Conservation (phyloP, 2,113 vertebrate genomes). For the Chiloscyllium plagiosum region DNA sequence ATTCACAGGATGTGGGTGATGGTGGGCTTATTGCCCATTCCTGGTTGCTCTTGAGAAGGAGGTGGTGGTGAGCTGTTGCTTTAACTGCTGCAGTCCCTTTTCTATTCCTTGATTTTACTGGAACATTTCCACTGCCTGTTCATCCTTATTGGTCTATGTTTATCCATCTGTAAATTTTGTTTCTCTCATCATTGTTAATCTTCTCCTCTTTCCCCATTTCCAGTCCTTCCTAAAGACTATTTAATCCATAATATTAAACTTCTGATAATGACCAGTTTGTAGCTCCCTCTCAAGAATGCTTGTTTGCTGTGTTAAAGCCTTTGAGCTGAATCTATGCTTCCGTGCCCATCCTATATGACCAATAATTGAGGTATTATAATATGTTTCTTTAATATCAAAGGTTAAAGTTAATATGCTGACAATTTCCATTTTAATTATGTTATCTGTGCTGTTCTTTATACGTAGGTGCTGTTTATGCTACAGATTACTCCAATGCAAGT, state of each 20-base stretch:
- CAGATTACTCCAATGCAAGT: constrained; percentile 95
- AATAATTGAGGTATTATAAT: neutral
- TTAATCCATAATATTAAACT: neutral
- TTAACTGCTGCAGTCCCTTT: too few species aligned
- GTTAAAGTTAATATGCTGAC: neutral
- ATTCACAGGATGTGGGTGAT: too few species aligned
- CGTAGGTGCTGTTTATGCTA: constrained; percentile 75
- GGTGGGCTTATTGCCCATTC: too few species aligned
- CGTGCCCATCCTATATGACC: too few species aligned
- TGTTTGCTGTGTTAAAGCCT: too few species aligned
- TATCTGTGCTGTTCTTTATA: constrained; percentile 44
- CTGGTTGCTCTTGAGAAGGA: too few species aligned
- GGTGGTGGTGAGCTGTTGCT: too few species aligned
- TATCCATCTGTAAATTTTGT: neutral
- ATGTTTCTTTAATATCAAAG: neutral
- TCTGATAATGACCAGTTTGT: neutral
- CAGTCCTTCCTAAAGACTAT: neutral
- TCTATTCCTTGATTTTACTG: neutral
- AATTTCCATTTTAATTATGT: neutral
- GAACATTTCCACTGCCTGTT: neutral
- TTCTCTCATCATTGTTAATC: neutral
- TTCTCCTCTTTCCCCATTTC: neutral
- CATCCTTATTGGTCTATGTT: neutral
- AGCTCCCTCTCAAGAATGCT: too few species aligned
- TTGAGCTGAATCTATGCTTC: too few species aligned